Percentiles rank a stretch among this genome's conserved stretches.
Evolutionary conservation across 1,140 invertebrate genomes (phyloP).

Genomic region (Bactericera cockerelli): DNA sequence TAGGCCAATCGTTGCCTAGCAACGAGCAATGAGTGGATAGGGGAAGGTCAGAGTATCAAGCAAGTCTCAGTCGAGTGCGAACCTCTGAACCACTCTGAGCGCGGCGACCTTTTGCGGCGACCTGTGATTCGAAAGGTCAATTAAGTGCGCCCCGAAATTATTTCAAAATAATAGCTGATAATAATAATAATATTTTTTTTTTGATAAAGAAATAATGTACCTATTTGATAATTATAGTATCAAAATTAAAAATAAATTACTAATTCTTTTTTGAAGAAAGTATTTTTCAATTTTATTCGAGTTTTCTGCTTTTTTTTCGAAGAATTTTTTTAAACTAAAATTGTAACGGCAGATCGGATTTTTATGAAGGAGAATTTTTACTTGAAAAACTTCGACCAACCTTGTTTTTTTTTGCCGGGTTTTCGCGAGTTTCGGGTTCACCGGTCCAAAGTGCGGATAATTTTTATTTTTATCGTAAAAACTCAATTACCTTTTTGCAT

Average conservation of each 20-base stretch:
- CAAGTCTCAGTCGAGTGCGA: neutral
- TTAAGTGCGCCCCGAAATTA: neutral
- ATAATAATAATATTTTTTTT: too few species aligned
- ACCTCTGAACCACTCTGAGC: neutral
- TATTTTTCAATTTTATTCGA: neutral
- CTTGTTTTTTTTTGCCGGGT: too few species aligned
- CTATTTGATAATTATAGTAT: neutral
- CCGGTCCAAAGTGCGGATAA: too few species aligned
- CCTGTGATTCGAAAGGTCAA: neutral
- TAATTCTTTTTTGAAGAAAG: neutral
- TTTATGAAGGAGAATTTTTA: too few species aligned
- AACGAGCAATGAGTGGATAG: neutral
- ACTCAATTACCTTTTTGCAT: too few species aligned
- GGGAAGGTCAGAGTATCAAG: slow-evolving; percentile 3
- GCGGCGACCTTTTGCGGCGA: neutral
- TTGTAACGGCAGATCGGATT: too few species aligned
- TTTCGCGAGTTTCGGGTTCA: too few species aligned
- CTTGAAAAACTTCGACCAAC: too few species aligned
- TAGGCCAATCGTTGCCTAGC: neutral
- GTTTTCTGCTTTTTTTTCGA: too few species aligned
- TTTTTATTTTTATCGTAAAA: too few species aligned
- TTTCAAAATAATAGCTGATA: too few species aligned
- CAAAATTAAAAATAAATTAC: neutral
- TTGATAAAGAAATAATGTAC: neutral
- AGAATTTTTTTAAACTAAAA: too few species aligned